Evolutionary conservation across 2,797 vertebrate species (phyloP).

Genomic region (Muscicapa comitata): DNA sequence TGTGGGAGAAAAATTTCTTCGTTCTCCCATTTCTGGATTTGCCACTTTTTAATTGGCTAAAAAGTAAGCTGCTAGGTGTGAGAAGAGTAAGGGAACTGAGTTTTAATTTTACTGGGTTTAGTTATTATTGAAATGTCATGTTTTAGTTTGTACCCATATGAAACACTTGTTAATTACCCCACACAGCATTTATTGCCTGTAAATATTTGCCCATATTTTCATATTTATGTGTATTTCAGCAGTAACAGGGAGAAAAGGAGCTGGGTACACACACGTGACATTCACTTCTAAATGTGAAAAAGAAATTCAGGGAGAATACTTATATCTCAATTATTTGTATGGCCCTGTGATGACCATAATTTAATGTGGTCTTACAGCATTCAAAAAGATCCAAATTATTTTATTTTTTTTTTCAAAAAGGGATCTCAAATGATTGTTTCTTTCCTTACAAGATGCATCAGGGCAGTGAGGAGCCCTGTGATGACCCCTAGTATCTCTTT

Average conservation of each 20-base stretch:
- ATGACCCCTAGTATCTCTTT: neutral
- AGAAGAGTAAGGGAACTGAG: neutral
- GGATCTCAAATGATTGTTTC: neutral
- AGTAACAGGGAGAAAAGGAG: neutral
- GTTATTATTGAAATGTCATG: neutral
- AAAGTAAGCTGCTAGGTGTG: neutral
- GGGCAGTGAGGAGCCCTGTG: neutral
- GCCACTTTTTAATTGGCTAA: neutral
- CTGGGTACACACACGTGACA: rapidly evolving
- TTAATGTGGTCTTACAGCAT: neutral
- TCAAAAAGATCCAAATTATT: neutral
- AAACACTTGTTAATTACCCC: neutral
- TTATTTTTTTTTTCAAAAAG: rapidly evolving
- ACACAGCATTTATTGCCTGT: neutral
- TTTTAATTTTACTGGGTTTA: neutral
- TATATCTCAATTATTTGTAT: neutral
- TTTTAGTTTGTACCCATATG: neutral
- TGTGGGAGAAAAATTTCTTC: neutral
- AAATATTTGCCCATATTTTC: constrained; percentile 18
- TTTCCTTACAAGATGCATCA: neutral
- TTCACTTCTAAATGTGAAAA: neutral
- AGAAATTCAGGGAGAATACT: neutral
- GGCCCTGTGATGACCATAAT: neutral
- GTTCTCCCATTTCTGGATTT: neutral
- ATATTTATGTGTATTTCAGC: neutral